Percentiles rank a stretch among this genome's conserved stretches.
Evolutionary conservation across 2,888 invertebrate species (phyloP).

Genomic region (Fissipunctia ypsillon): DNA sequence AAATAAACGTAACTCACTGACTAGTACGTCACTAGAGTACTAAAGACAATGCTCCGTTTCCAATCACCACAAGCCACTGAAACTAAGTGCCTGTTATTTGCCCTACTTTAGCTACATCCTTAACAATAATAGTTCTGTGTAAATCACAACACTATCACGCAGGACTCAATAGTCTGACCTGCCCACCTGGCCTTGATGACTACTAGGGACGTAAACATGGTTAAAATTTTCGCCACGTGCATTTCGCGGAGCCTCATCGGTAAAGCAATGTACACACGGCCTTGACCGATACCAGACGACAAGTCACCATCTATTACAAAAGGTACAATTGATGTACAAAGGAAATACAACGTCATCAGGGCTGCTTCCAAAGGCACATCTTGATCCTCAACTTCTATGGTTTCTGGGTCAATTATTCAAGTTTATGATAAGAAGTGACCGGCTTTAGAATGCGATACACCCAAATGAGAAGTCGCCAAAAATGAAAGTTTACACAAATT

Average conservation of each 20-base stretch:
- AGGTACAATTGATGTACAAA: not conserved
- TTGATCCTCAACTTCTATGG: not conserved
- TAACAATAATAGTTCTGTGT: constrained; percentile 36
- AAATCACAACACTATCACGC: constrained; percentile 35
- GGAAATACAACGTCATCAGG: not conserved
- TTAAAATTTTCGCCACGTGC: constrained; percentile 50
- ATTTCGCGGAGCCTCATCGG: constrained; percentile 13
- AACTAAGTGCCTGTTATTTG: constrained; percentile 53
- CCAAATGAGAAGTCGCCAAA: constrained; percentile 21
- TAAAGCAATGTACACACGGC: constrained; percentile 14
- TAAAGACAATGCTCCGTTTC: constrained; percentile 10
- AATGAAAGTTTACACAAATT: constrained; percentile 46
- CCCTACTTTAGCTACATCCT: constrained; percentile 50
- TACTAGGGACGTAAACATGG: constrained; percentile 1
- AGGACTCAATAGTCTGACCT: constrained; percentile 28
- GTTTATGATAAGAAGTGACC: constrained; percentile 11
- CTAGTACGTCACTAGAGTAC: constrained; percentile 1
- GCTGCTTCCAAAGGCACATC: not conserved
- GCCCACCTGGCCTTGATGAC: constrained; percentile 14
- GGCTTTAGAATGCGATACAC: constrained; percentile 9
- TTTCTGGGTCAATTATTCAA: constrained; percentile 14
- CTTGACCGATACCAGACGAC: constrained; percentile 32
- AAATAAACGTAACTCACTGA: constrained; percentile 1
- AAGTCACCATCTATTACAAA: constrained; percentile 1
- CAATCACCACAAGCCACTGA: constrained; percentile 34